These are phyloP conservation scores for Drosophila limbata DNA, from an alignment of 2,888 invertebrate species.

Conservation along the genomic window DNA sequence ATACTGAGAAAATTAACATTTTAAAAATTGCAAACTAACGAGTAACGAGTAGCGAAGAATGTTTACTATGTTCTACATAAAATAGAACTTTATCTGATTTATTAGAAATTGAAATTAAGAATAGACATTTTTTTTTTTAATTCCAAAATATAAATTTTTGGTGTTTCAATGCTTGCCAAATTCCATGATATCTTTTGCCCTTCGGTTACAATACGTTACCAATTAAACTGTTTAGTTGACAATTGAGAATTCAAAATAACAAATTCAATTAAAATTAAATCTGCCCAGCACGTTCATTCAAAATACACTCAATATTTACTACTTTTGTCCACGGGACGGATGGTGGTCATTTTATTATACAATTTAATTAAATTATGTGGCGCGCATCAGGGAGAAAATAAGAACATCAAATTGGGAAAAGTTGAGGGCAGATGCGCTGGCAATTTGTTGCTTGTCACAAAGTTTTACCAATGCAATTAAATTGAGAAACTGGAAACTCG, in stretches of 20 bases:
- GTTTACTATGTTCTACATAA: background rate
- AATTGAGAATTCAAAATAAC: slow-evolving; percentile 18
- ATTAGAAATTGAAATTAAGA: background rate
- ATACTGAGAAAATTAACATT: too few species aligned
- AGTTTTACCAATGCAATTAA: slow-evolving; percentile 73
- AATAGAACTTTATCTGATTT: background rate
- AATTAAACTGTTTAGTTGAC: slow-evolving; percentile 19
- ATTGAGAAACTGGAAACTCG: slow-evolving; percentile 19
- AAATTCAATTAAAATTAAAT: slow-evolving; percentile 42
- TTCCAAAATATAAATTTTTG: background rate
- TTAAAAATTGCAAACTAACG: background rate
- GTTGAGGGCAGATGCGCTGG: slow-evolving; percentile 42
- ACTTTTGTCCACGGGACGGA: slow-evolving; percentile 18
- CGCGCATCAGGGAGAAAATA: slow-evolving; percentile 23
- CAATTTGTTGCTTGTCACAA: slow-evolving; percentile 63
- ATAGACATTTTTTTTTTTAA: too few species aligned
- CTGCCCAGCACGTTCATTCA: slow-evolving; percentile 16
- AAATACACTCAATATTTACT: slow-evolving; percentile 20
- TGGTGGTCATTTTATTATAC: slow-evolving; percentile 40
- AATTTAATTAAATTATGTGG: slow-evolving; percentile 63
- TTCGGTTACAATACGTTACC: background rate
- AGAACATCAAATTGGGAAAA: background rate
- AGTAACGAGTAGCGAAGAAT: background rate
- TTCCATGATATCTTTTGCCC: background rate
- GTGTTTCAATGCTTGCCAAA: background rate